Conservation (phyloP, 2,797 vertebrate species). For the Sebastes trivittatus region DNA sequence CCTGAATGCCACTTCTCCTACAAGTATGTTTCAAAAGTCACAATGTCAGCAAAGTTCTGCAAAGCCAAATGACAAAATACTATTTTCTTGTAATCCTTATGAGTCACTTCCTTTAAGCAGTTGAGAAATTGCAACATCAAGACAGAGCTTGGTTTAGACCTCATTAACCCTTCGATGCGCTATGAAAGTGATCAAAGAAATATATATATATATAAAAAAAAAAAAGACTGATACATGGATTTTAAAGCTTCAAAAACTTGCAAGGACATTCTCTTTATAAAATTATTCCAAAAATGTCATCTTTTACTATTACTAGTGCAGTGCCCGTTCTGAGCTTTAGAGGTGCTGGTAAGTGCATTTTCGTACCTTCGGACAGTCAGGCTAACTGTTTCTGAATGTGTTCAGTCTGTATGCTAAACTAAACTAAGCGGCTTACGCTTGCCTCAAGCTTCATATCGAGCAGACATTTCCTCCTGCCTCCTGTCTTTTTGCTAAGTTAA, state of each 20-base stretch:
- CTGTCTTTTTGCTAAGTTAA: too few species aligned
- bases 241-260: not conserved
- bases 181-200: not conserved
- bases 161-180: not conserved
- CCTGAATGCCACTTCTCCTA: slow-evolving; percentile 13
- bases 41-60: slow-evolving; percentile 44
- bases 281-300: too few species aligned
- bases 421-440: too few species aligned
- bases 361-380: too few species aligned
- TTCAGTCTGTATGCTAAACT: too few species aligned
- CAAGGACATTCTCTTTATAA: too few species aligned
- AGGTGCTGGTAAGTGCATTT: too few species aligned
- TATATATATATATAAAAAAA: not conserved
- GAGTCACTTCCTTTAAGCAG: slow-evolving; percentile 43
- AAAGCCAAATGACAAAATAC: slow-evolving; percentile 36
- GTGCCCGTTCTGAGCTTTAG: too few species aligned
- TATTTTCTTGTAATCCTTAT: slow-evolving; percentile 43
- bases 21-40: slow-evolving; percentile 27
- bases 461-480: too few species aligned
- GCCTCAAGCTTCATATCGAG: too few species aligned
- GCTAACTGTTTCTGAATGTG: too few species aligned
- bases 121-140: slow-evolving; percentile 42
- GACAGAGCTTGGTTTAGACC: slow-evolving; percentile 6
- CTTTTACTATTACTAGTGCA: too few species aligned
- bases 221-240: not conserved